A percentile compares a stretch with the other conserved stretches of the same genome.
Evolutionary conservation across 2,797 vertebrate genomes (phyloP).

Genomic region (Pelobates cultripes): DNA sequence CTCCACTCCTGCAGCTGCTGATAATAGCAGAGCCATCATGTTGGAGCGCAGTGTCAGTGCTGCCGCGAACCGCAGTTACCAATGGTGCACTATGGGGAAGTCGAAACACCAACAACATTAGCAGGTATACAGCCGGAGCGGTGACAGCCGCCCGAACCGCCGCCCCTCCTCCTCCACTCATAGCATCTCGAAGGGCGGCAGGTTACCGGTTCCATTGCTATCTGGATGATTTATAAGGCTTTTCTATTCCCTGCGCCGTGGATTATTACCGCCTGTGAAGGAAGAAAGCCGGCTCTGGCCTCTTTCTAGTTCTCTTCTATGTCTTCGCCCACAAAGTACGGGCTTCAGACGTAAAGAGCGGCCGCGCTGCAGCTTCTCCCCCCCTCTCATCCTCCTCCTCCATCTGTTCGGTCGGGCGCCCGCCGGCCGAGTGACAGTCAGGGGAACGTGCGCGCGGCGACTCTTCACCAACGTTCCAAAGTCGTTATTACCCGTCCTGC

Average conservation of each 20-base stretch:
- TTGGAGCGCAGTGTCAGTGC: conserved; percentile 29
- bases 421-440: not conserved
- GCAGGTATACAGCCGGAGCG: not conserved
- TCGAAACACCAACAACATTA: not conserved
- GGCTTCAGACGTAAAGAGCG: not conserved
- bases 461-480: not conserved
- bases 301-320: not conserved
- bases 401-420: not conserved
- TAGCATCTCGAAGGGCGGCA: not conserved
- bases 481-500: not conserved
- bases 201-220: not conserved
- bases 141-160: not conserved
- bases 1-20: conserved; percentile 15
- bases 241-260: too few relatives aligned
- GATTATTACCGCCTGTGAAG: not conserved
- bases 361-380: conserved; percentile 20
- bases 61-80: not conserved
- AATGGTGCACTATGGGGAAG: conserved; percentile 11
- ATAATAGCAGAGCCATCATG: conserved; percentile 43
- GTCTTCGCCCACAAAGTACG: not conserved
- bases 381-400: not conserved
- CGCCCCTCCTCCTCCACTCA: not conserved
- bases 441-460: not conserved
- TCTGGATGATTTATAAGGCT: not conserved
- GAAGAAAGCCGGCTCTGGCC: not conserved